phyloP scores from a whole-genome alignment of 2,113 vertebrate species.

The Glaucidium brasilianum region DNA sequence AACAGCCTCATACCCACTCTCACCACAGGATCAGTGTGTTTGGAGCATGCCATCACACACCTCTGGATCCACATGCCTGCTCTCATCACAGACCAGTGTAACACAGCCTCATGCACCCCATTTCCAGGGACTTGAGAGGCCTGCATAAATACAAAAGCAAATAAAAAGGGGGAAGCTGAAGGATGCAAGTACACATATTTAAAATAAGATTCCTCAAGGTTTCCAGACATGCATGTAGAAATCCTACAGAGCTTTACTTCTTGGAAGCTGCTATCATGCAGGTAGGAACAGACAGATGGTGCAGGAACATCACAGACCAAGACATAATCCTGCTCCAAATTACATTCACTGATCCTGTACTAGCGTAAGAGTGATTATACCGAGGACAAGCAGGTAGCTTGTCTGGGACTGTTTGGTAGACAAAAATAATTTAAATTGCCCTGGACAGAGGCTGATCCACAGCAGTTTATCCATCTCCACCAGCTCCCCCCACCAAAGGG shows the following conservation, averaged over 20 bases:
- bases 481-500: neutral
- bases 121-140: neutral
- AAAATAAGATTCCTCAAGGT: neutral
- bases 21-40: neutral
- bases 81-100: neutral
- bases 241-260: neutral
- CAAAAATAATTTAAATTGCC: neutral
- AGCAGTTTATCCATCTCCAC: neutral
- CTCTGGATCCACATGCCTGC: neutral
- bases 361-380: neutral
- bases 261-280: neutral
- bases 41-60: neutral
- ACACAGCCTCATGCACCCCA: neutral
- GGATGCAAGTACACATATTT: neutral
- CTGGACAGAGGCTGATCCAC: neutral
- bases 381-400: neutral
- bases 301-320: neutral
- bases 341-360: neutral
- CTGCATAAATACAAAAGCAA: neutral
- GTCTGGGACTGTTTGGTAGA: neutral
- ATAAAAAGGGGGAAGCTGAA: neutral
- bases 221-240: neutral
- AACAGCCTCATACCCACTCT: neutral
- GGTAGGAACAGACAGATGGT: neutral
- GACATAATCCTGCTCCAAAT: neutral